These are phyloP conservation scores for Phoenicopterus ruber DNA, from an alignment of 2,113 vertebrate species.

Conservation along the genomic window DNA sequence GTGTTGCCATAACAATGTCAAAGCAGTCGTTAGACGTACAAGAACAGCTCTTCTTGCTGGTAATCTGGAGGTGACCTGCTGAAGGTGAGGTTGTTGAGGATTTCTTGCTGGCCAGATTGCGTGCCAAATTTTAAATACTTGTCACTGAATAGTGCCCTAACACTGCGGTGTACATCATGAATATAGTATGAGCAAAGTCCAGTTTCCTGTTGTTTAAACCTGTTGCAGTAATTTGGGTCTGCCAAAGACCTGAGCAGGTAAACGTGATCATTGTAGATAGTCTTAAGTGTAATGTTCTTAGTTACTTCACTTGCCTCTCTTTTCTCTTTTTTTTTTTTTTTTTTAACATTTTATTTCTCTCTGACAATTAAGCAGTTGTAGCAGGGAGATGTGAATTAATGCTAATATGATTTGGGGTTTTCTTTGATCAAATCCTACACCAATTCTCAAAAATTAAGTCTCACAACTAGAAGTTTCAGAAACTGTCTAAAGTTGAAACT, in stretches of 20 bases:
- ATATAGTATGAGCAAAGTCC: background rate
- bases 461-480: background rate
- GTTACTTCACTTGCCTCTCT: background rate
- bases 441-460: background rate
- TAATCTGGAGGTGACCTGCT: conserved; percentile 1
- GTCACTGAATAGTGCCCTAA: background rate
- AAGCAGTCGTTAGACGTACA: background rate
- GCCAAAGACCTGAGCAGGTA: background rate
- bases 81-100: background rate
- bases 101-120: background rate
- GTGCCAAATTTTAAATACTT: background rate
- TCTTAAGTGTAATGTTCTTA: background rate
- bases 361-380: background rate
- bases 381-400: background rate
- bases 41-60: background rate
- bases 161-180: background rate
- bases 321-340: background rate
- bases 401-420: background rate
- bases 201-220: background rate
- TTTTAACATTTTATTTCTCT: background rate
- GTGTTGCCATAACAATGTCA: conserved; percentile 35
- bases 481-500: background rate
- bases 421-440: background rate
- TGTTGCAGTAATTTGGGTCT: background rate
- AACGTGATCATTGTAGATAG: background rate